These are phyloP conservation scores for Cavia porcellus DNA, from an alignment of 2,113 vertebrate species.

Conservation along the genomic window DNA sequence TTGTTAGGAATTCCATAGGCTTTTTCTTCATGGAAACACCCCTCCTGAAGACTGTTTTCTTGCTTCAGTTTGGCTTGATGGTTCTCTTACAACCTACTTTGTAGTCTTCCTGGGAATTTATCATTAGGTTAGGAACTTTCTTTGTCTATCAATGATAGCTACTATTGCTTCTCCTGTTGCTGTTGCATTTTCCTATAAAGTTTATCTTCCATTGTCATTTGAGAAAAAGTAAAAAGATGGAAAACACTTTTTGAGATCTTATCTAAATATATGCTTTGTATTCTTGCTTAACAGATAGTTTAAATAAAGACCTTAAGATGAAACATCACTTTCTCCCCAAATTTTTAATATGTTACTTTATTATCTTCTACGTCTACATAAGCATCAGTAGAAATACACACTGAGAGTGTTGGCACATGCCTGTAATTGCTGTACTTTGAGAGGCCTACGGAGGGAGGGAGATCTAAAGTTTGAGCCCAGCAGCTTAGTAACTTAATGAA, in stretches of 20 bases:
- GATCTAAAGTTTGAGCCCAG: not conserved
- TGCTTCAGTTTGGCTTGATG: not conserved
- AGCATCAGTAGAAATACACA: not conserved
- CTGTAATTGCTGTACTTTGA: not conserved
- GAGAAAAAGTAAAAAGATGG: slow-evolving; percentile 22
- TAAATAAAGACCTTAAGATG: not conserved
- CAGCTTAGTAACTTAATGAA: not conserved
- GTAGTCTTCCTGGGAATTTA: not conserved
- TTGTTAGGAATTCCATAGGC: not conserved
- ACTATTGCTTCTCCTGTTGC: not conserved
- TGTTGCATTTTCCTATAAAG: not conserved
- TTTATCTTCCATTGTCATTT: slow-evolving; percentile 4
- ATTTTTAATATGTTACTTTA: slow-evolving; percentile 11
- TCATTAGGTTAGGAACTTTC: slow-evolving; percentile 25
- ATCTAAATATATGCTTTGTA: not conserved
- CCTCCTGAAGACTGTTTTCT: not conserved
- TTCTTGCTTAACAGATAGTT: not conserved
- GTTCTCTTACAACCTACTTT: not conserved
- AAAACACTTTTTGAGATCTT: slow-evolving; percentile 15
- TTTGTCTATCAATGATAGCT: not conserved
- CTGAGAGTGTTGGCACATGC: not conserved
- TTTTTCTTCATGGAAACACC: slow-evolving; percentile 5
- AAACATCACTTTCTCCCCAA: not conserved
- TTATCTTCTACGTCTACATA: not conserved
- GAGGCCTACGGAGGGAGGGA: not conserved